These are phyloP conservation scores for Eurystomus glaucurus DNA, from an alignment of 2,797 vertebrate genomes.

Conservation along the genomic window DNA sequence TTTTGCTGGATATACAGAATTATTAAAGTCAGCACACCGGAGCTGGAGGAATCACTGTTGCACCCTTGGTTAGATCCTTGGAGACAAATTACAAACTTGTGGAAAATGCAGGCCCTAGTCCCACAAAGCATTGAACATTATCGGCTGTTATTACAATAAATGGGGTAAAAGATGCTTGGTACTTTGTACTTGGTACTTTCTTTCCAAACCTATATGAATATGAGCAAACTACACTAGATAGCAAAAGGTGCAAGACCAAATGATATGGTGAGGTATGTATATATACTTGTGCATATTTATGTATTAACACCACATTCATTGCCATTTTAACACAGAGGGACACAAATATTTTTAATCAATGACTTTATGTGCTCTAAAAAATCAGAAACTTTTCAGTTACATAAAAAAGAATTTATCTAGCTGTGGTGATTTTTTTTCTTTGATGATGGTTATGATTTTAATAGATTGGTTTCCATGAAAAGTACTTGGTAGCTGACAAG, in stretches of 20 bases:
- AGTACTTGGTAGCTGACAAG: background rate
- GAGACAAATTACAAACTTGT: background rate
- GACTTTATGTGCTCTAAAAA: background rate
- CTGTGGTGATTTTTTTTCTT: background rate
- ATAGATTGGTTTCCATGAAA: background rate
- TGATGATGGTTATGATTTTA: background rate
- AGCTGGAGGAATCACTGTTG: background rate
- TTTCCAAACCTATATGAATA: background rate
- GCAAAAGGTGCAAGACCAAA: background rate
- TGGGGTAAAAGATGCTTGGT: background rate
- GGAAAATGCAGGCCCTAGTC: background rate
- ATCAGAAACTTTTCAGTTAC: background rate
- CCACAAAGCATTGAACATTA: background rate
- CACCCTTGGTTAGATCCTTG: background rate
- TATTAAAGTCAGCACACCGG: fast-evolving
- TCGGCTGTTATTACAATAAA: background rate
- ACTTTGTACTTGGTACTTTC: background rate
- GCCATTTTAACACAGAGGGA: background rate
- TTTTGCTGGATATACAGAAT: background rate
- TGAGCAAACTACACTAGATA: background rate
- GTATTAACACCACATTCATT: background rate
- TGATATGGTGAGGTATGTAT: fast-evolving
- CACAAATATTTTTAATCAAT: background rate
- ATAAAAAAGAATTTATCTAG: background rate
- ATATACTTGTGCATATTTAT: background rate